phyloP scores from a whole-genome alignment of 1,140 invertebrate genomes.

The Antheraea mylitta region DNA sequence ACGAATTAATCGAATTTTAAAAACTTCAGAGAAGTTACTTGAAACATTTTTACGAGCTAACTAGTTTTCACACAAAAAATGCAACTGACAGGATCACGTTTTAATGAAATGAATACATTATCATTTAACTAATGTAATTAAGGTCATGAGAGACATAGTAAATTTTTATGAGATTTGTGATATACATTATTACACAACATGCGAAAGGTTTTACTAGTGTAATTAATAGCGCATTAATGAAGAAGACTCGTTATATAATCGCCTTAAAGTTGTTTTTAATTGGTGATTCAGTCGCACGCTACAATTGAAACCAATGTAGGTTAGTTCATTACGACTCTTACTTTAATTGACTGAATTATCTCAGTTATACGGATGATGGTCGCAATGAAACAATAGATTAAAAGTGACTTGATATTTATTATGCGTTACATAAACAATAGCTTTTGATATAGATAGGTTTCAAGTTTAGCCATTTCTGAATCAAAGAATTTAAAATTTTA shows the following conservation, averaged over 20 bases:
- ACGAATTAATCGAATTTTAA: too few species aligned
- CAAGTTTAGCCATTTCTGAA: not conserved
- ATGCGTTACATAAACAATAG: not conserved
- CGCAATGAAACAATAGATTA: not conserved
- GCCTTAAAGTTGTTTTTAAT: constrained; percentile 61
- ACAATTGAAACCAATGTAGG: constrained; percentile 50
- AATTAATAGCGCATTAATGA: constrained; percentile 44
- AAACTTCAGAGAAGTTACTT: too few species aligned
- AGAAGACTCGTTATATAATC: constrained; percentile 44
- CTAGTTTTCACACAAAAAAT: too few species aligned
- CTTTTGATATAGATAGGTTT: not conserved
- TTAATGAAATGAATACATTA: too few species aligned
- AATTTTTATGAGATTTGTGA: not conserved
- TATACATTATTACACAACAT: not conserved
- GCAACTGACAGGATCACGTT: too few species aligned
- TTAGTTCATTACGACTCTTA: constrained; percentile 30
- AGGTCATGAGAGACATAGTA: not conserved
- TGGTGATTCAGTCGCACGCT: constrained; percentile 48
- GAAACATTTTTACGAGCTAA: too few species aligned
- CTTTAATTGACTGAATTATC: constrained; percentile 43
- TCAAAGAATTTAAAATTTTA: too few species aligned
- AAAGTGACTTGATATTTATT: not conserved
- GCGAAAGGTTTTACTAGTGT: constrained; percentile 6
- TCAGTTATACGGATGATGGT: constrained; percentile 2
- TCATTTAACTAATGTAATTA: not conserved